Base-by-base conservation (phyloP, 2,888 invertebrate genomes). In the Tholera decimalis region DNA sequence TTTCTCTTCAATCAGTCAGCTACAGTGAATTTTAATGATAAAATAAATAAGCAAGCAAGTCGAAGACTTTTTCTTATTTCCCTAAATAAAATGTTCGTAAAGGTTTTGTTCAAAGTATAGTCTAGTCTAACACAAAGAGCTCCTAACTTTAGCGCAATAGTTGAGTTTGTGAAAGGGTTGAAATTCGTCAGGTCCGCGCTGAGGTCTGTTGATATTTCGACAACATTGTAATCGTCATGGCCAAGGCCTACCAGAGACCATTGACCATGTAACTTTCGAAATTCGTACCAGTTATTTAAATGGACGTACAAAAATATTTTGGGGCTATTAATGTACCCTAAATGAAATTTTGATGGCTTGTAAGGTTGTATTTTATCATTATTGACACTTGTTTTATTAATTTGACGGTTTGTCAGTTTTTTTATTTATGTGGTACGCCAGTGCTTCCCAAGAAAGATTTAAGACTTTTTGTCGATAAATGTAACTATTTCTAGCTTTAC, bases 251-350 rank as follows among this genome's bases (percentile, higher is more conserved):
- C 68, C 30, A 66, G 66, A 65, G 73, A 80, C 82, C 78, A 77
- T 74, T 83, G 82, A 79, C 78, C 78, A 78, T 76, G 77, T 65
- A 77, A 72, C 76, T 81, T 81, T 83, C 76, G 71, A 82, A 83
- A 83, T 73, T 65, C 68, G 73, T 73, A 75, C 69, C 61, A 70
- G 64, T 69, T 81, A 75, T 77, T 81, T 68, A 54, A 61, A 51
- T 44, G 49, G 22, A 49, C 33, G 37, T 47, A 43, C 54, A 26
- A 37, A 44, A 53, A 59, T 51, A 56, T 56, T 71, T 63, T 49
- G 18, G 37, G 20, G 50, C n/a, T 67, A 46, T 62, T 55, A 49
- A 44, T 60, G 9, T 30, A 9, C 9, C 9, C 20, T 15, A 13
- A 7, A 24, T 11, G n/a, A 43, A 55, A 33, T 39, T 60, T 37